Percentiles rank a stretch among this genome's conserved stretches.
Conservation (phyloP, 2,888 invertebrate genomes). For the Acanthosepion pharaonis region DNA sequence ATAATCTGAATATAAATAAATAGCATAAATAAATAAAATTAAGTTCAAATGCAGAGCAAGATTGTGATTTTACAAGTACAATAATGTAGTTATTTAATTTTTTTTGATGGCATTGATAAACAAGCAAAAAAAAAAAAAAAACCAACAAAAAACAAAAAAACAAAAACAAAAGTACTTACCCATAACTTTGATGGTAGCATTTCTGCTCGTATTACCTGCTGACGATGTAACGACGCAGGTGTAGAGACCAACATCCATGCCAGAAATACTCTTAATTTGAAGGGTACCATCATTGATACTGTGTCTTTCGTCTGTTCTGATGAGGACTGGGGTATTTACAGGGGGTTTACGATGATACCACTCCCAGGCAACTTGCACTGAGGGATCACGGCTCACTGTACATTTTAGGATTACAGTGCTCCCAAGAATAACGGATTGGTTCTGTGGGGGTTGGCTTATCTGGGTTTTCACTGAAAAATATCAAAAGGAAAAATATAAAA, state of each 20-base stretch:
- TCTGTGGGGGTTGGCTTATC: conserved; percentile 93
- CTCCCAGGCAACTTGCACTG: conserved; percentile 71
- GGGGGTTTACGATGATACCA: conserved; percentile 65
- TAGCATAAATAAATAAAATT: too few relatives aligned
- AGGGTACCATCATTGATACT: conserved; percentile 83
- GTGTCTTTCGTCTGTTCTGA: conserved; percentile 54
- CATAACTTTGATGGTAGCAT: conserved; percentile 88
- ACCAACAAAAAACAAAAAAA: too few relatives aligned
- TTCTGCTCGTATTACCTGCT: conserved; percentile 93
- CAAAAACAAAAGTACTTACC: conserved; percentile 73
- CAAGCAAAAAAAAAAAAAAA: not conserved
- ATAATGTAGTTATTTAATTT: too few relatives aligned
- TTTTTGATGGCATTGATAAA: too few relatives aligned
- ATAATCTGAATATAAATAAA: too few relatives aligned
- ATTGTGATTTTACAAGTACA: too few relatives aligned
- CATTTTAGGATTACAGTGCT: conserved; percentile 94
- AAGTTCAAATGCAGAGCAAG: too few relatives aligned
- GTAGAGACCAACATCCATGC: conserved; percentile 93
- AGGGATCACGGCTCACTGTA: conserved; percentile 89
- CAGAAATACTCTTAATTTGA: conserved; percentile 79
- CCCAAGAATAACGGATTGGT: conserved; percentile 90
- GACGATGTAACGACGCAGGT: conserved; percentile 89
- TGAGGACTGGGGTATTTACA: conserved; percentile 50
- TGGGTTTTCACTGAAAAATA: conserved; percentile 85
- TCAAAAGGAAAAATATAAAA: conserved; percentile 24